phyloP scores from a whole-genome alignment of 2,113 vertebrate genomes.

The Callorhinus ursinus region DNA sequence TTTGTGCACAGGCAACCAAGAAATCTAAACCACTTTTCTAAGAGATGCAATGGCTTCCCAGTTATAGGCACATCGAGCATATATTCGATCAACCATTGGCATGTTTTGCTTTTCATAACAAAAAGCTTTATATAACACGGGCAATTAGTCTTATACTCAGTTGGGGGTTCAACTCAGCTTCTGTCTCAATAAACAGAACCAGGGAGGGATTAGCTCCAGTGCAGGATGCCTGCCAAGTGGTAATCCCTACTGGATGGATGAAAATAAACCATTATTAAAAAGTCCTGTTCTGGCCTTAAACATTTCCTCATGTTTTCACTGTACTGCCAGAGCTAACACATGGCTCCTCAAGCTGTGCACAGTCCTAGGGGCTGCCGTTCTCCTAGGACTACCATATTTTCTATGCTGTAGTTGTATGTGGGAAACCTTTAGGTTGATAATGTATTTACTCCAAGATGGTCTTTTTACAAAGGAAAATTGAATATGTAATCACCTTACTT shows the following conservation, averaged over 20 bases:
- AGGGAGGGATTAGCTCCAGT: neutral
- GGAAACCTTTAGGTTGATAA: neutral
- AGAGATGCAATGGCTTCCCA: neutral
- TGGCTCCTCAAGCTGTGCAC: neutral
- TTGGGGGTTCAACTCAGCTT: neutral
- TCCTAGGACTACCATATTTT: neutral
- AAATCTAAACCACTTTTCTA: neutral
- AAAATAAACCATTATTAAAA: constrained; percentile 38
- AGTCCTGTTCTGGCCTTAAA: neutral
- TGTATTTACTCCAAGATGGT: neutral
- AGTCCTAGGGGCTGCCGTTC: rapidly evolving
- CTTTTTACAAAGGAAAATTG: neutral
- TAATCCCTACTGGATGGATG: neutral
- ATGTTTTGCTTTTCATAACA: neutral
- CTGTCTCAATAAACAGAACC: constrained; percentile 40
- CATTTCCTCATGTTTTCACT: neutral
- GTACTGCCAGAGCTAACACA: neutral
- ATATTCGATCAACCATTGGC: neutral
- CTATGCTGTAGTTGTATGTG: rapidly evolving
- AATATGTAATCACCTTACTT: neutral
- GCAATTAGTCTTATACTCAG: neutral
- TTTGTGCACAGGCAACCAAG: neutral
- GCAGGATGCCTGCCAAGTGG: neutral
- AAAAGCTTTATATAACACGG: neutral
- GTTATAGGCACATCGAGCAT: rapidly evolving